Base-by-base conservation (phyloP, 2,113 vertebrate species). In the Tupaia tana region DNA sequence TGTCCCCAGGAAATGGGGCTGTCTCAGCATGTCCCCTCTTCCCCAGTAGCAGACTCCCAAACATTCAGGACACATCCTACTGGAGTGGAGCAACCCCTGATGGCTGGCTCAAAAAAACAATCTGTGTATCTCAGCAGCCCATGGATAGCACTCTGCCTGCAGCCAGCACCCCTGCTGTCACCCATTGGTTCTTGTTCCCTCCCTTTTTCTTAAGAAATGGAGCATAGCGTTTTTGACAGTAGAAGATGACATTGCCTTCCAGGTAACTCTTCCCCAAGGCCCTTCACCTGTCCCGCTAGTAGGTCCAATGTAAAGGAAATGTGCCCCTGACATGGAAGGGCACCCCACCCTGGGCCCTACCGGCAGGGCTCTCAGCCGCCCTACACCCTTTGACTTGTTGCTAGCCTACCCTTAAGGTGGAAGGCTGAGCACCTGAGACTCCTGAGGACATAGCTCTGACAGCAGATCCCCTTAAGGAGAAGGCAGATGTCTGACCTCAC, bases 291-390 rank as follows among this genome's bases (percentile, higher is more conserved):
- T 0, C 63, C 66, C 56, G 73, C 34, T 80, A 56, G 20, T 14
- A 69, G 66, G 24, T 25, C 16, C 80, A 7, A 0, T 9, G 16
- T 24, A 43, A 82, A 88, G 78, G 58, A 93, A 90, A 43, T 18
- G 16, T 24, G 19, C 1, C 77, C 31, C 52, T 29, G 7, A 4
- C 0, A 0, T n/a, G 29, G 61, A 54, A 34, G 66, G 24, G 18
- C 1, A 0, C 10, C 25, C 3, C 29, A 3, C 54, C 83, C 29
- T 1, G 12, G 27, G n/a, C 29, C 61, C 16, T 2, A 4, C 11
- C 24, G 15, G 34, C 20, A 66, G 20, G 2, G 10, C 52, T 54
- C 82, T 70, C 56, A 27, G 87, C 12, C 25, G 43, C 4, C 70
- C 81, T 25, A 11, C 6, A 3, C 13, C 59, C 74, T 83, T 27